Evolutionary conservation across 1,140 invertebrate genomes (phyloP), one percentile per base, ranked within the genome.

Genomic region (Aplysia californica): DNA sequence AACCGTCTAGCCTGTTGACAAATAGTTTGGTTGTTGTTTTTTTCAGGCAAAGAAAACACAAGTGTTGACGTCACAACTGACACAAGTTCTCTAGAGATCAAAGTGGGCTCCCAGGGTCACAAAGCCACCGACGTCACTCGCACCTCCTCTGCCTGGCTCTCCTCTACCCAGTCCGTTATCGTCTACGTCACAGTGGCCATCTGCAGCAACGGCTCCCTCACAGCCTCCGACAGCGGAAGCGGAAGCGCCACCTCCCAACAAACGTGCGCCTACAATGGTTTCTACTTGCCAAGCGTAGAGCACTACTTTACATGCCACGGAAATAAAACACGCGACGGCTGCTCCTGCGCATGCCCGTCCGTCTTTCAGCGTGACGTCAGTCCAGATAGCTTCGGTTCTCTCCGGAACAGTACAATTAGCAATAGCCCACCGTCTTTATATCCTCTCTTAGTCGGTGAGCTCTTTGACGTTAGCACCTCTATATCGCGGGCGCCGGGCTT

Each of bases 241-340:
- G n/a, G 58, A 58, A 1, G 31, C 50, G 33, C n/a, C 50, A 50
- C 6, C 72, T 10, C 3, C 70, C n/a, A n/a, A 31, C 29, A 15
- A 26, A 41, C 64, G 31, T 77, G 65, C 39, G 3, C 59, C 18
- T 58, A 76, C 18, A 81, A 74, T 64, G 80, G 67, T 4, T 81
- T 81, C 41, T 71, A 76, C 59, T 59, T 81, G 26, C 77, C 80
- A 0, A 66, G 74, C 10, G 41, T 79, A 3, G 80, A 81, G 44
- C 75, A 79, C 41, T 81, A 68, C 33, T 72, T 79, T 21, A 70
- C 70, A 0, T 81, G 77, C 50, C 35, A 41, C 5, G 66, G 44
- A 35, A 65, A 79, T 21, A 18, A 36, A n/a, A 56, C 73, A 23
- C 35, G 39, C 1, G 44, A 59, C 39, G 41, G 20, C 23, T 80